Base-by-base conservation (phyloP, 2,888 invertebrate species). In the Serripes groenlandicus region DNA sequence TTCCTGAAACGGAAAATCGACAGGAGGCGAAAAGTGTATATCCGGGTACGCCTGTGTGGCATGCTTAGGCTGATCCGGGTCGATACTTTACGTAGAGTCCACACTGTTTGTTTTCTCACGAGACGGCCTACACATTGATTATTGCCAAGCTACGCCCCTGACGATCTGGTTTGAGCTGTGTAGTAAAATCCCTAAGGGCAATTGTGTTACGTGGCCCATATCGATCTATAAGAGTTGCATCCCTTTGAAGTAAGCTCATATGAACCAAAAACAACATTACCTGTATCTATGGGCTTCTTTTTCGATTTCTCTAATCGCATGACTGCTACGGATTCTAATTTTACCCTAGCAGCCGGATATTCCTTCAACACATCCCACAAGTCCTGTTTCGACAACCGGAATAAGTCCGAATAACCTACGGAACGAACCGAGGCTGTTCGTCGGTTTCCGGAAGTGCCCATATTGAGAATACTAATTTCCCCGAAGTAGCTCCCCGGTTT, bases 401-500 rank as follows among this genome's bases (percentile, higher is more conserved):
- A 99, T 93, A 99, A 96, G 96, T 99, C 99, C 95, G 99, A 99
- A 96, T 99, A 99, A 92, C 99, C 99, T 87, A 99, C 99, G 81
- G 99, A 99, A 58, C 98, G 96, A 92, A 99, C 99, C 93, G 98
- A 98, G 91, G 99, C 99, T 95, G 99, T 99, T 95, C 99, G 96
- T 94, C 99, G 96, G 96, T 99, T 99, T 94, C 99, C 99, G 97
- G 99, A 99, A 95, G 98, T 98, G 96, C 99, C 99, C 94, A 94
- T 94, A 85, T 94, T 94, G 95, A 99, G 97, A 96, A 99, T 99
- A 96, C 98, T 98, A 96, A 99, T 99, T 96, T 99, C 99, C 94
- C 99, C 99, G 96, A 99, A 99, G 96, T 99, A 99, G 95, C 98
- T 98, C 95, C 99, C 99, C 93, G 99, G 99, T 96, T 98, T 98